phyloP scores from a whole-genome alignment of 2,113 vertebrate genomes.

The Microcebus griseorufus region DNA sequence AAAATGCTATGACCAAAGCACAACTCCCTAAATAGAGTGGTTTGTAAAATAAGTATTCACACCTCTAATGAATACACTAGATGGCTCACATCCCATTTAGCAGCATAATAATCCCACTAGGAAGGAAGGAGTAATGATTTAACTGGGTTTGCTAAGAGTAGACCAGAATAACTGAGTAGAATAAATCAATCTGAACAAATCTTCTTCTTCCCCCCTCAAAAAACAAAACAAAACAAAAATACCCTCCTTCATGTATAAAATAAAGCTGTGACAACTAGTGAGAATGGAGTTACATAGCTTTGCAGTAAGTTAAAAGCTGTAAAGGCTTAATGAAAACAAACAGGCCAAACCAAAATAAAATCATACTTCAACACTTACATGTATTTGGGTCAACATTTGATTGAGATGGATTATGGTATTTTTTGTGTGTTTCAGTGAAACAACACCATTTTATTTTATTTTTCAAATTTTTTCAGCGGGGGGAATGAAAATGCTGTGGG shows the following conservation, averaged over 20 bases:
- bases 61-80: slow-evolving; percentile 71
- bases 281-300: not conserved
- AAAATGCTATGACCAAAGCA: slow-evolving; percentile 17
- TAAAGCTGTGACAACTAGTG: not conserved
- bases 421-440: not conserved
- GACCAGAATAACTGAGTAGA: slow-evolving; percentile 10
- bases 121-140: not conserved
- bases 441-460: not conserved
- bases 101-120: slow-evolving; percentile 10
- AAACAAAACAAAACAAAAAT: not conserved
- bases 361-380: not conserved
- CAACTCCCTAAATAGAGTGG: not conserved
- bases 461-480: not conserved
- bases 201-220: not conserved
- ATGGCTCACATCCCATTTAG: slow-evolving; percentile 67
- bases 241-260: not conserved
- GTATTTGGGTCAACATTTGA: not conserved
- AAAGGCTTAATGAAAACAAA: slow-evolving; percentile 43
- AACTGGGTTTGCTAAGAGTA: not conserved
- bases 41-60: slow-evolving; percentile 45
- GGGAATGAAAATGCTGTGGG: not conserved
- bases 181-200: slow-evolving; percentile 31
- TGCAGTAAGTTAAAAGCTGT: not conserved
- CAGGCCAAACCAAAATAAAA: slow-evolving; percentile 34
- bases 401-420: not conserved